A percentile compares a stretch with the other conserved stretches of the same genome.
These are phyloP conservation scores for Kryptolebias marmoratus DNA, from an alignment of 2,113 vertebrate genomes.

Conservation along the genomic window DNA sequence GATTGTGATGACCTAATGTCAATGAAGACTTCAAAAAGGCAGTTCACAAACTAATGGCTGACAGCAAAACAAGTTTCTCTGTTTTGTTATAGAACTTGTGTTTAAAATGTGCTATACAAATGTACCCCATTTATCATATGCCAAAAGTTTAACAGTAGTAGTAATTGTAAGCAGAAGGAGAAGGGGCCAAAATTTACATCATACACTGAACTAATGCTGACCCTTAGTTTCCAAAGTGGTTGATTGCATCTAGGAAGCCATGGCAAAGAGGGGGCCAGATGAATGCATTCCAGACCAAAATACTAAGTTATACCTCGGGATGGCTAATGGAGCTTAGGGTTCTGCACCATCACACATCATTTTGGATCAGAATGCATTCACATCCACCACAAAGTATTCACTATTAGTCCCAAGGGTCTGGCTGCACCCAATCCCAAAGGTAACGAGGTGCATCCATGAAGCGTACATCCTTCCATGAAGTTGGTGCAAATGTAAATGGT, in stretches of 20 bases:
- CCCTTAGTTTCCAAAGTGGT: slow-evolving; percentile 54
- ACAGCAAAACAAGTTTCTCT: too few species aligned
- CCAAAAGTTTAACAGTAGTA: too few species aligned
- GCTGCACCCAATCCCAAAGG: neutral
- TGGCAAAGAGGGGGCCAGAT: slow-evolving; percentile 44
- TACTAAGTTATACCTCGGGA: slow-evolving; percentile 32
- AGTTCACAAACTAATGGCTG: too few species aligned
- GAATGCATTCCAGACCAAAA: slow-evolving; percentile 61
- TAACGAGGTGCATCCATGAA: slow-evolving; percentile 3
- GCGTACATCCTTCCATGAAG: neutral
- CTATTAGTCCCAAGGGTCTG: neutral
- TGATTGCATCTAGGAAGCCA: slow-evolving; percentile 50
- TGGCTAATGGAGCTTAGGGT: slow-evolving; percentile 52
- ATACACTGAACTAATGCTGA: slow-evolving; percentile 51
- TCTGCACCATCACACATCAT: slow-evolving; percentile 57
- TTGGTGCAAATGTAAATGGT: neutral
- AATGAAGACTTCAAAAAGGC: too few species aligned
- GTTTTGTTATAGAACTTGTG: too few species aligned
- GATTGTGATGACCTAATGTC: neutral
- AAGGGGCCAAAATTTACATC: slow-evolving; percentile 15
- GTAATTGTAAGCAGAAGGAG: too few species aligned
- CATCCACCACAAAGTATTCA: neutral
- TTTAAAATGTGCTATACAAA: too few species aligned
- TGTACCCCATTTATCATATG: too few species aligned
- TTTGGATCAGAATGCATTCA: slow-evolving; percentile 37